Base-by-base conservation (phyloP, 1,140 invertebrate genomes). In the Diabrotica undecimpunctata region DNA sequence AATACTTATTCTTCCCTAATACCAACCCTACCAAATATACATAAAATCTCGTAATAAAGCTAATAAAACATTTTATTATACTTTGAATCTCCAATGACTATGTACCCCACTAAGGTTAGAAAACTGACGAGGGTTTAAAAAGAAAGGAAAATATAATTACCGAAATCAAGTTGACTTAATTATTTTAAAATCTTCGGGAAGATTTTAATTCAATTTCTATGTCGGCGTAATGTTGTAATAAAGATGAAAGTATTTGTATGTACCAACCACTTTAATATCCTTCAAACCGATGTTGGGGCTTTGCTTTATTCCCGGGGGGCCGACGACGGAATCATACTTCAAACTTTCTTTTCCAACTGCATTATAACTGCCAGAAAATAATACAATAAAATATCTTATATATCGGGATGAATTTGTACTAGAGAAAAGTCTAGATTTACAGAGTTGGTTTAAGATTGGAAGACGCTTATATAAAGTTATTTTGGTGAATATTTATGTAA, bases 321-420 rank as follows among this genome's bases (percentile, higher is more conserved):
- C 12, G 41, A 46, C 41, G 41, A 46, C 41, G 46, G 59, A 61
- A 52, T 61, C 46, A 61, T 61, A 61, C 59, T 61, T 61, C 59
- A 61, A 61, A 61, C 59, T 61, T 61, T 52, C 55, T 57, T 67
- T 67, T 58, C 56, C 59, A 61, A 61, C 59, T 61, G 50, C 41
- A 61, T 57, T 57, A 57, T 37, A 57, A 57, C 55, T 37, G 55
- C 35, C 25, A 57, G 11, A 37, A 57, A 57, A 46, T 10, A 57
- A 57, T 12, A 57, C 37, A 37, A 38, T 57, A 12, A 38, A 57
- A 57, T 57, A 57, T 37, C 37, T 57, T 41, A 57, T 57, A 46
- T 46, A 57, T 57, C 37, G 36, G 12, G 55, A 57, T 57, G 12
- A 46, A 46, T 46, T n/a, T 46, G 41, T 10, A 46, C 41, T 8